These are phyloP conservation scores for Brachionus manjavacas DNA, from an alignment of 1,140 invertebrate genomes.

Conservation along the genomic window DNA sequence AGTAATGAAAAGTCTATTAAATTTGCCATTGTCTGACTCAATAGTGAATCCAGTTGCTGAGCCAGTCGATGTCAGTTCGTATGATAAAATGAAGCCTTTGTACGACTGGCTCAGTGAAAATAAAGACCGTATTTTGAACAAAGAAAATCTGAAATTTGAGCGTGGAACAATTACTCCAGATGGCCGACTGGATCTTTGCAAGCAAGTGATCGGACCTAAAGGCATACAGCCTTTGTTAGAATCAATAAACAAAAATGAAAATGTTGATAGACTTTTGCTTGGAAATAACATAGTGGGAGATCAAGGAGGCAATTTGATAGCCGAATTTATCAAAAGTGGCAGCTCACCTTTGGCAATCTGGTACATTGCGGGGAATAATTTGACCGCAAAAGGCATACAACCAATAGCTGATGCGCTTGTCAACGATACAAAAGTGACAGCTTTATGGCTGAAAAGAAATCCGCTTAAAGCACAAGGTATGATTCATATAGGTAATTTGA, in stretches of 20 bases:
- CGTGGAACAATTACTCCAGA: constrained; percentile 13
- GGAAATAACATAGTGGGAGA: constrained; percentile 40
- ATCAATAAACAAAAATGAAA: neutral
- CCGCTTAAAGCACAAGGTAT: constrained; percentile 20
- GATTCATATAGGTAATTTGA: neutral
- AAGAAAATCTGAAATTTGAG: neutral
- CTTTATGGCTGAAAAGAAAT: constrained; percentile 40
- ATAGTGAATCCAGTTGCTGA: constrained; percentile 33
- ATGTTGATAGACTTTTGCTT: constrained; percentile 10
- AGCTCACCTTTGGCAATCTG: neutral
- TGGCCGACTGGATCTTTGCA: constrained; percentile 40
- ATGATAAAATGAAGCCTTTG: constrained; percentile 23
- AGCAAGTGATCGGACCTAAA: constrained; percentile 40
- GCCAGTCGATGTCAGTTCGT: constrained; percentile 6
- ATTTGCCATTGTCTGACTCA: constrained; percentile 10
- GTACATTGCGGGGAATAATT: constrained; percentile 41
- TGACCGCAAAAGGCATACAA: neutral
- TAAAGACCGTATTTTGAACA: neutral
- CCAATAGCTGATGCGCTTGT: constrained; percentile 1
- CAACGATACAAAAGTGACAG: constrained; percentile 10
- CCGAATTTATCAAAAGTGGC: constrained; percentile 13
- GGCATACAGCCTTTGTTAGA: constrained; percentile 22
- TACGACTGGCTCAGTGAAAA: constrained; percentile 16
- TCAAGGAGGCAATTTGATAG: neutral
- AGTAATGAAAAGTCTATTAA: neutral